Conservation (phyloP, 2,888 invertebrate species). For the Tethea ocularis region DNA sequence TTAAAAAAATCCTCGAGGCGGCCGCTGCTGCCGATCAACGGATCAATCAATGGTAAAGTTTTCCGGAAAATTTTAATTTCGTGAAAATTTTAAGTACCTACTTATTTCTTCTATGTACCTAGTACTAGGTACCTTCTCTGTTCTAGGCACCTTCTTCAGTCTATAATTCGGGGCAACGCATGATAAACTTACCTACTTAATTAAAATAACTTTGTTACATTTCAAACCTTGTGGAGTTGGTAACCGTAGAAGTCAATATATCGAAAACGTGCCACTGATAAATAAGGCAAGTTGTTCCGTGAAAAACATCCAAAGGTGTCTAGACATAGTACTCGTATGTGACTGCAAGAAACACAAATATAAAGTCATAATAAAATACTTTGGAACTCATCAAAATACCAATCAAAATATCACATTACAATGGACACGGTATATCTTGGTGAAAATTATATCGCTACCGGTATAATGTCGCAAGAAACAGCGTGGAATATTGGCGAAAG, state of each 20-base stretch:
- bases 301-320: not conserved
- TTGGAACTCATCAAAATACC: slow-evolving; percentile 68
- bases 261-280: not conserved
- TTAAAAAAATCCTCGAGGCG: too few species aligned
- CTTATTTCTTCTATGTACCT: too few species aligned
- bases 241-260: not conserved
- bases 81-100: too few species aligned
- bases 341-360: slow-evolving; percentile 20
- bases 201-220: too few species aligned
- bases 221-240: too few species aligned
- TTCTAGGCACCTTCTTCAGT: too few species aligned
- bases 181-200: too few species aligned
- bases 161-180: too few species aligned
- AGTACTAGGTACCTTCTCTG: too few species aligned
- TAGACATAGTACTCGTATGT: slow-evolving; percentile 14
- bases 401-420: slow-evolving; percentile 67
- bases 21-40: too few species aligned
- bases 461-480: slow-evolving; percentile 62
- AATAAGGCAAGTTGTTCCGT: slow-evolving; percentile 9
- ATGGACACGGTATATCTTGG: slow-evolving; percentile 55
- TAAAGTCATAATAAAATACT: slow-evolving; percentile 50
- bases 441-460: slow-evolving; percentile 46
- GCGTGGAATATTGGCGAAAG: slow-evolving; percentile 81
- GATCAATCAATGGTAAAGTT: too few species aligned
- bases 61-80: too few species aligned